Percentiles rank a stretch among this genome's conserved stretches.
Evolutionary conservation across 2,797 vertebrate genomes (phyloP).

Genomic region (Enteromius thamalakanensis): DNA sequence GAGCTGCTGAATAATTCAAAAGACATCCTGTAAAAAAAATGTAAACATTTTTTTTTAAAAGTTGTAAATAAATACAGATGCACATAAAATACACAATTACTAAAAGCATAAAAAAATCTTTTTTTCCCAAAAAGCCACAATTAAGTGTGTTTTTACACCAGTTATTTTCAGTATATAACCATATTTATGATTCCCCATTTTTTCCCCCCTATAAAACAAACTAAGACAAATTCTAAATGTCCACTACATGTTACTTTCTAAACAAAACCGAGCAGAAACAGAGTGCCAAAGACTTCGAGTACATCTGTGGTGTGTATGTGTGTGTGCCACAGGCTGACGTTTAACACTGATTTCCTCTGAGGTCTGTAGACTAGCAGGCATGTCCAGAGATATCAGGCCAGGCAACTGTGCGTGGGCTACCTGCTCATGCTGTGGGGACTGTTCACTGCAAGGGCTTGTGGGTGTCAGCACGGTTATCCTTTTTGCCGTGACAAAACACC

Average conservation of each 20-base stretch:
- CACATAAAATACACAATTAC: too few relatives aligned
- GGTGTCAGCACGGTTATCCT: constrained; percentile 34
- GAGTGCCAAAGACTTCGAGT: constrained; percentile 9
- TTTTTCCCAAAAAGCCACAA: background rate
- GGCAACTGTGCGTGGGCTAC: constrained; percentile 47
- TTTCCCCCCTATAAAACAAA: background rate
- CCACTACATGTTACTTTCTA: background rate
- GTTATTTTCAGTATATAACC: too few relatives aligned
- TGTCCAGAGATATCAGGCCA: constrained; percentile 45
- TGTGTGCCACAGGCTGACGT: constrained; percentile 27
- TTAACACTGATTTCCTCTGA: constrained; percentile 51
- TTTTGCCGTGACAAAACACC: constrained; percentile 31
- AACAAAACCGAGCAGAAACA: background rate
- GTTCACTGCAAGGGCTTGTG: constrained; percentile 26
- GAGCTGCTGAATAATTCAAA: background rate
- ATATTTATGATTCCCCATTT: background rate
- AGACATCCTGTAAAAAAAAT: background rate
- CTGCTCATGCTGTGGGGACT: constrained; percentile 43
- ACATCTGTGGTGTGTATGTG: constrained; percentile 18
- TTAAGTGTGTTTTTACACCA: background rate
- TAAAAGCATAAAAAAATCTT: too few relatives aligned
- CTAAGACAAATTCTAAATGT: background rate
- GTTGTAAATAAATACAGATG: too few relatives aligned
- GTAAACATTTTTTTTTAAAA: too few relatives aligned
- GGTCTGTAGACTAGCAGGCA: constrained; percentile 46